phyloP scores from a whole-genome alignment of 2,888 invertebrate genomes.

The Encarsia formosa region DNA sequence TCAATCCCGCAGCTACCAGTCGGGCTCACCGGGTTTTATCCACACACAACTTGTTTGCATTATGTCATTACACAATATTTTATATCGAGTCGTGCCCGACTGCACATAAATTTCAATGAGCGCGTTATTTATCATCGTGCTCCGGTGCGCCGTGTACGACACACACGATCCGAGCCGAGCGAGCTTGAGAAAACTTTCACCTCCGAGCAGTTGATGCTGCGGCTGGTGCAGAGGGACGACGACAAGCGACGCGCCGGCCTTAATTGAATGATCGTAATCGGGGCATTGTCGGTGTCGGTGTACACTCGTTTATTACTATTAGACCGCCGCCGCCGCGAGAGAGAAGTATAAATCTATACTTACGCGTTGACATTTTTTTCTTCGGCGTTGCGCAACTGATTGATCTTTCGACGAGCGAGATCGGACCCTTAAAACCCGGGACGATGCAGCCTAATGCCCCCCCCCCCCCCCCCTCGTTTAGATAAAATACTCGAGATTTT shows the following conservation, averaged over 20 bases:
- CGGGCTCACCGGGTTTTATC: neutral
- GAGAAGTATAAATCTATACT: neutral
- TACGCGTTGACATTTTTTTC: constrained; percentile 2
- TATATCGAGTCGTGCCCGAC: constrained; percentile 21
- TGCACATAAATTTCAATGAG: constrained; percentile 23
- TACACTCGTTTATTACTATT: neutral
- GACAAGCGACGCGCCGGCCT: constrained; percentile 14
- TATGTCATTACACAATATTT: constrained; percentile 29
- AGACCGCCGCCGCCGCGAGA: neutral
- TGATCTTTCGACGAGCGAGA: too few species aligned
- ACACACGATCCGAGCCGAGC: too few species aligned
- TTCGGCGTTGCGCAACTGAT: constrained; percentile 9
- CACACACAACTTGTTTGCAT: constrained; percentile 22
- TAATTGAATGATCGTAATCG: constrained; percentile 27
- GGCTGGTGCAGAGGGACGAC: neutral
- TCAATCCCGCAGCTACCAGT: too few species aligned
- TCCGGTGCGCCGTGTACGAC: neutral
- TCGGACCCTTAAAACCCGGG: too few species aligned
- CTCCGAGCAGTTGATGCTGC: neutral
- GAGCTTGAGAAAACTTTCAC: constrained; percentile 19
- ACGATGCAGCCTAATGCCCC: too few species aligned
- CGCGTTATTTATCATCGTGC: constrained; percentile 25
- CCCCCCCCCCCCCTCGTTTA: too few species aligned
- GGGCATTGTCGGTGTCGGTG: constrained; percentile 9
- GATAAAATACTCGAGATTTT: too few species aligned